Evolutionary conservation across 2,113 vertebrate genomes (phyloP).

Genomic region (Pongo abelii): DNA sequence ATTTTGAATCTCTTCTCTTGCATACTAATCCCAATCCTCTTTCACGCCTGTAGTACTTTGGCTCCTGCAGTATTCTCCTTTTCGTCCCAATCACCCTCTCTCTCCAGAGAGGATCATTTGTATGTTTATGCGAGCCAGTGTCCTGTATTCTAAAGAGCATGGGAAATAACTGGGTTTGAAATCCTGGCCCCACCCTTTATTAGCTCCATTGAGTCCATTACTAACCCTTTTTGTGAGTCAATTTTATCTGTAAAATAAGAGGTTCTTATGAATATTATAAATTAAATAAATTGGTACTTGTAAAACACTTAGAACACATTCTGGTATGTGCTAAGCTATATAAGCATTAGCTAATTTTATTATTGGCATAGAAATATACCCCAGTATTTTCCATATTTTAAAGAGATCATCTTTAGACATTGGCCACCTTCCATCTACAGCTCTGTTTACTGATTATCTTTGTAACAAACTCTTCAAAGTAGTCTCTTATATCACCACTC

Average conservation of each 20-base stretch:
- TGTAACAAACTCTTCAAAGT: background rate
- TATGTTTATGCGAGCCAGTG: background rate
- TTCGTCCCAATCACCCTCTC: background rate
- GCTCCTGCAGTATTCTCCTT: background rate
- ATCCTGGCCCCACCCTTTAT: background rate
- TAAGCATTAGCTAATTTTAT: constrained; percentile 1
- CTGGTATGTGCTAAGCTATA: background rate
- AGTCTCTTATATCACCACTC: background rate
- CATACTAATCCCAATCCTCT: background rate
- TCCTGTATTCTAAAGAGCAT: background rate
- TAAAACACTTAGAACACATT: background rate
- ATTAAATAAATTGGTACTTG: background rate
- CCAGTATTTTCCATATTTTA: background rate
- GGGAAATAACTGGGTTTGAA: background rate
- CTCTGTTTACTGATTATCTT: background rate
- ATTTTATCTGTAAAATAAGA: background rate
- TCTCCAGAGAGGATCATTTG: accelerated
- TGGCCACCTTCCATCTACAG: background rate
- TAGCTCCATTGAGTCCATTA: background rate
- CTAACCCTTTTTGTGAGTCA: background rate
- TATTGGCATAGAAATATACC: background rate
- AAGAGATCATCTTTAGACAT: background rate
- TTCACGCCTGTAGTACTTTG: background rate
- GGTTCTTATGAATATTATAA: background rate
- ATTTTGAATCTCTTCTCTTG: background rate